Conservation (phyloP, 2,888 invertebrate species). For the Apantesis nais region DNA sequence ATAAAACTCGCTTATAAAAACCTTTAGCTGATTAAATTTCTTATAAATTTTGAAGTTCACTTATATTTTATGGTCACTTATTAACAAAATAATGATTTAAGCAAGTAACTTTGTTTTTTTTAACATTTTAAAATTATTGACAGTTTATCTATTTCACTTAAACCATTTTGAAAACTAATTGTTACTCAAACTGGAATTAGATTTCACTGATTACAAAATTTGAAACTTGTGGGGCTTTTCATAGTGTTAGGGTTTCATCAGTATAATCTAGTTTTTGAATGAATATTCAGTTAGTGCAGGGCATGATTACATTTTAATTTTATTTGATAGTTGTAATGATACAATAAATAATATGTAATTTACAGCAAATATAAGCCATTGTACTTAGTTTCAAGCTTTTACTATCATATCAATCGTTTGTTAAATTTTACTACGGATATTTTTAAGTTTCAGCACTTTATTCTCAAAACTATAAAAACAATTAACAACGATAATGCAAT, state of each 20-base stretch:
- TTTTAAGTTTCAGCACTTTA: too few relatives aligned
- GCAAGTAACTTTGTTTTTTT: background rate
- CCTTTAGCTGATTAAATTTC: background rate
- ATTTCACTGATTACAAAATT: background rate
- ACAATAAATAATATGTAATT: background rate
- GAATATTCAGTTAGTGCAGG: background rate
- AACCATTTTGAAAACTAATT: too few relatives aligned
- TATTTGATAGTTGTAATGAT: background rate
- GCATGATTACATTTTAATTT: background rate
- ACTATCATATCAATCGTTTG: too few relatives aligned
- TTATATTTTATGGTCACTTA: background rate
- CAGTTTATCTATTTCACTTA: too few relatives aligned
- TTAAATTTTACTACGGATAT: background rate
- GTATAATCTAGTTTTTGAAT: background rate
- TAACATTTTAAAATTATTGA: too few relatives aligned
- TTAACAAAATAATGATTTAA: background rate
- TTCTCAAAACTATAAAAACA: too few relatives aligned
- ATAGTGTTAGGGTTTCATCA: background rate
- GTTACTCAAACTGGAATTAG: too few relatives aligned
- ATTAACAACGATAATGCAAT: too few relatives aligned
- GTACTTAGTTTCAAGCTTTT: too few relatives aligned
- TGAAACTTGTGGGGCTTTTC: background rate
- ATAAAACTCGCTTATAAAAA: background rate
- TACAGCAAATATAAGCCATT: too few relatives aligned
- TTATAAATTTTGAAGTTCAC: background rate